Evolutionary conservation across 2,888 invertebrate species (phyloP).

Genomic region (Drosophila cognata): DNA sequence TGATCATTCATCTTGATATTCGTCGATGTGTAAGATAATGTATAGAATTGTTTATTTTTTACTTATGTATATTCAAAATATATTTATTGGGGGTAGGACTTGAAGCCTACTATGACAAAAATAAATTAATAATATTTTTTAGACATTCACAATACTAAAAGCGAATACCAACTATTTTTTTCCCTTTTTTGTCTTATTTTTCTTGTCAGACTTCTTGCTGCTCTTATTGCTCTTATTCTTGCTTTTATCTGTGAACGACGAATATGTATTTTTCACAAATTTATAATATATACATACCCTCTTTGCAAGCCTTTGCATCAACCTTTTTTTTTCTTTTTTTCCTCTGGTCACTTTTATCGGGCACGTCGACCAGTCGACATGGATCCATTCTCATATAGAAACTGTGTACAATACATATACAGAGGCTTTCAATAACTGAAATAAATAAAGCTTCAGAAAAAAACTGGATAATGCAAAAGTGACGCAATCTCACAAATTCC

Average conservation of each 20-base stretch:
- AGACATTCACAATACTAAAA: background rate
- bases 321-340: slow-evolving; percentile 10
- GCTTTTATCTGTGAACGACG: slow-evolving; percentile 2
- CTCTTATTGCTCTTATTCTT: slow-evolving; percentile 1
- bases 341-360: slow-evolving; percentile 25
- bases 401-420: slow-evolving; percentile 56
- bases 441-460: background rate
- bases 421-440: slow-evolving; percentile 56
- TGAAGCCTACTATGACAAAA: slow-evolving; percentile 25
- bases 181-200: slow-evolving; percentile 27
- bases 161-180: slow-evolving; percentile 2
- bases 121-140: background rate
- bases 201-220: slow-evolving; percentile 24
- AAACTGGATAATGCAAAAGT: no score
- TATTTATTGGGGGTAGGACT: slow-evolving; percentile 16
- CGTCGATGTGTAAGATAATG: background rate
- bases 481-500: slow-evolving; percentile 54
- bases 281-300: slow-evolving; percentile 14
- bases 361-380: slow-evolving; percentile 21
- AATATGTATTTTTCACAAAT: background rate
- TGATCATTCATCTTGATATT: background rate
- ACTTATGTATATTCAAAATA: slow-evolving; percentile 27
- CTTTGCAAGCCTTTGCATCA: slow-evolving; percentile 27
- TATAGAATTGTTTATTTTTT: background rate
- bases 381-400: slow-evolving; percentile 60